A percentile compares a stretch with the other conserved stretches of the same genome.
Evolutionary conservation across 2,888 invertebrate genomes (phyloP).

Genomic region (Trichogramma dendrolimi): DNA sequence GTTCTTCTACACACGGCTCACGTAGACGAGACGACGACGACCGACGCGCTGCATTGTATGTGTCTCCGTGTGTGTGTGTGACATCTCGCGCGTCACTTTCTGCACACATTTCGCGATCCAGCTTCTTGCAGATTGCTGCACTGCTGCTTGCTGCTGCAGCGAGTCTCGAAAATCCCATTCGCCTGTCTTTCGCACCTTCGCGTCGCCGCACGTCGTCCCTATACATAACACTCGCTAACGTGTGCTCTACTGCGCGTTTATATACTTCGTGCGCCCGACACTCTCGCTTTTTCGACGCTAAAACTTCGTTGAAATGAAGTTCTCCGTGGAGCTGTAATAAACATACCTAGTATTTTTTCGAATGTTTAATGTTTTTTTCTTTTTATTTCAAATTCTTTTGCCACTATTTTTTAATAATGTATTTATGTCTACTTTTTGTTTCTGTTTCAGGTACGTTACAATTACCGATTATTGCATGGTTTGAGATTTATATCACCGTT

Average conservation of each 20-base stretch:
- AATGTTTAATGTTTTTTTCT: not conserved
- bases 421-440: not conserved
- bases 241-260: slow-evolving; percentile 33
- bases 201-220: not conserved
- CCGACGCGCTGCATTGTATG: not conserved
- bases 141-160: slow-evolving; percentile 22
- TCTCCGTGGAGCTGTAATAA: not conserved
- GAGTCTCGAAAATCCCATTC: slow-evolving; percentile 25
- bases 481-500: too few species aligned
- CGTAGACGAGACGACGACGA: too few species aligned
- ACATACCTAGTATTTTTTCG: slow-evolving; percentile 3
- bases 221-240: not conserved
- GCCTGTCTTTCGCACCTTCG: slow-evolving; percentile 31
- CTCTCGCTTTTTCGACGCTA: slow-evolving; percentile 41
- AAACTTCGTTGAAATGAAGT: not conserved
- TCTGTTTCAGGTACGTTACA: slow-evolving; percentile 22
- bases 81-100: slow-evolving; percentile 23
- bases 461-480: too few species aligned
- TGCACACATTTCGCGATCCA: not conserved
- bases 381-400: not conserved
- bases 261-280: slow-evolving; percentile 34
- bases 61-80: slow-evolving; percentile 19
- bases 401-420: not conserved
- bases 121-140: not conserved
- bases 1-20: too few species aligned